Evolutionary conservation across 1,140 invertebrate species (phyloP).

Genomic region (Araneus ventricosus): DNA sequence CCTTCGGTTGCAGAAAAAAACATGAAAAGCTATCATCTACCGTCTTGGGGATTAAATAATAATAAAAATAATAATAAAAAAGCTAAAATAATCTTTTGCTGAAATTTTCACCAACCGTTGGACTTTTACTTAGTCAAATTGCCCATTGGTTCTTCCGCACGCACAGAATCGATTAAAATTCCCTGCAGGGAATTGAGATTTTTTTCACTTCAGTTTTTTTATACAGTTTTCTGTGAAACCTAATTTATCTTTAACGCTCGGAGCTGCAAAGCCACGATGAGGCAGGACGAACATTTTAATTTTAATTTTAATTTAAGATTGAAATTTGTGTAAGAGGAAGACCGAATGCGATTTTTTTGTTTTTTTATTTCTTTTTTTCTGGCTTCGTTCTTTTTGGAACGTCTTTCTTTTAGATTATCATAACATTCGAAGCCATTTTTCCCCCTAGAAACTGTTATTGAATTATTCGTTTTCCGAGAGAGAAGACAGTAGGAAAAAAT

Average conservation of each 20-base stretch:
- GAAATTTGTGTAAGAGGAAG: not conserved
- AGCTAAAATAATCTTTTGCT: not conserved
- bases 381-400: not conserved
- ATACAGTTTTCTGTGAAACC: not conserved
- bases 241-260: not conserved
- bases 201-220: not conserved
- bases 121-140: not conserved
- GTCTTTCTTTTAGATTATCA: not conserved
- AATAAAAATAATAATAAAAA: not conserved
- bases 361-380: not conserved
- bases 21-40: not conserved
- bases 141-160: not conserved
- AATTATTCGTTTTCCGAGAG: not conserved
- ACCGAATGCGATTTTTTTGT: not conserved
- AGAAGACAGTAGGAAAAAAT: not conserved
- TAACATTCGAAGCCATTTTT: not conserved
- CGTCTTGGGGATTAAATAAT: conserved; percentile 28
- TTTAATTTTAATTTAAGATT: conserved; percentile 34
- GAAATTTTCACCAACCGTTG: not conserved
- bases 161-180: not conserved
- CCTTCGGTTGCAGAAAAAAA: not conserved
- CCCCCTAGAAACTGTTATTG: not conserved
- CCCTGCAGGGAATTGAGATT: not conserved
- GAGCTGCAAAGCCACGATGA: not conserved
- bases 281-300: not conserved